Evolutionary conservation across 2,888 invertebrate genomes (phyloP), one percentile per base, ranked within the genome.

Genomic region (Tenthredo notha): DNA sequence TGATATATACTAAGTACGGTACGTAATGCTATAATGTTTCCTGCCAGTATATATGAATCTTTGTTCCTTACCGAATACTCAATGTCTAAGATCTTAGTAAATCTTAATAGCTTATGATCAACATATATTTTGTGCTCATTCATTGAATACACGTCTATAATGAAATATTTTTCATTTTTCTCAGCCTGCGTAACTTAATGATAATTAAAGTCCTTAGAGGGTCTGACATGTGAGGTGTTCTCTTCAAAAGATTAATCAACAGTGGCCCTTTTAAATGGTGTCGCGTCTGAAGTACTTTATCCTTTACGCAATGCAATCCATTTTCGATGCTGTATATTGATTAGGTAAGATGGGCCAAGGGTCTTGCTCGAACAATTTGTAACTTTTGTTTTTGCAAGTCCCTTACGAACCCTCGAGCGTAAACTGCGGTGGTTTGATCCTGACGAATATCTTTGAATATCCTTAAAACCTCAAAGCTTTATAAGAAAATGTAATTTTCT

Each of bases 371-470:
- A 67, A 67, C 33, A 67, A 67, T 67, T 67, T 67, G 67, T 67
- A 67, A 33, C 67, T 67, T 61, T 61, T 67, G 67, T 67, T 67
- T 67, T 67, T 67, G 67, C 33, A 33, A 67, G 67, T 67, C 67
- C 67, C 33, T 67, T 33, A 33, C 67, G 33, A 67, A 33, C 33
- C 67, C 33, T 67, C 33, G 33, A 67, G 33, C 67, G 67, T 15
- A 33, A 67, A 33, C 67, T 15, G 29, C 67, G 67, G 29, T 18
- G 29, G 29, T 67, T 67, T 25, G 33, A 67, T 67, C 67, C 67
- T 67, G 67, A 67, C 67, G 67, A 67, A 67, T 67, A 67, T 67
- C 67, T 67, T 67, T 67, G 67, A 67, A 67, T 67, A 33, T 33
- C 33, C 67, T 67, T 67, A 67, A 67, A 67, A 67, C 67, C 67